Evolutionary conservation across 2,888 invertebrate species (phyloP), one percentile per base, ranked within the genome.

Genomic region (Pseudolycoriella hygida): DNA sequence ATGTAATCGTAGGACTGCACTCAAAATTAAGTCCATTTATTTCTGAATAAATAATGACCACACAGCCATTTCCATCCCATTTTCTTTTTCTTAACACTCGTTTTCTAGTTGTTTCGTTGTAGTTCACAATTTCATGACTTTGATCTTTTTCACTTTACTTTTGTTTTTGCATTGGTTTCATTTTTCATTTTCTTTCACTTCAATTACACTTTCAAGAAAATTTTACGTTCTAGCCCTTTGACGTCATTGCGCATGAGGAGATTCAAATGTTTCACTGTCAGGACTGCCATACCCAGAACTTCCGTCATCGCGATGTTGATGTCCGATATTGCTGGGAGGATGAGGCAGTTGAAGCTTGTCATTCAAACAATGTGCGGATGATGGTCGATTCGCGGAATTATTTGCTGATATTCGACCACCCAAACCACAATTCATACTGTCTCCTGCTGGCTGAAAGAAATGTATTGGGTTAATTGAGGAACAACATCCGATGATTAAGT

Each of bases 261-360:
- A 54, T 47, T 71, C 71, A 55, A 70, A 69, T 31, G 76, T 76
- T 53, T 77, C 76, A 12, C 78, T 77, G 61, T 80, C 79, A 20
- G 83, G 82, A 64, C 81, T 81, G 55, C 82, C 82, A 67, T 83
- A 83, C 2, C 83, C 83, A 60, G 80, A 81, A 14, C n/a, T 14
- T 14, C 34, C 34, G 15, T 34, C 34, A 55, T 82, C 82, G 25
- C 64, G 55, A 47, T 53, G 56, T 19, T 40, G 40, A 40, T 40
- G 40, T 18, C 40, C 40, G 4, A 40, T 18, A 19, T 40, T 40
- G 19, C 40, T 40, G 6, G 40, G 40, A 8, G 34, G 34, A 4
- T 34, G 34, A 34, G 15, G 34, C 15, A 34, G 5, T 34, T 12
- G 34, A 34, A 34, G 34, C 15, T 34, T 34, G 5, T 34, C 34